Base-by-base conservation (phyloP, 2,113 vertebrate species). In the Pimephales promelas region DNA sequence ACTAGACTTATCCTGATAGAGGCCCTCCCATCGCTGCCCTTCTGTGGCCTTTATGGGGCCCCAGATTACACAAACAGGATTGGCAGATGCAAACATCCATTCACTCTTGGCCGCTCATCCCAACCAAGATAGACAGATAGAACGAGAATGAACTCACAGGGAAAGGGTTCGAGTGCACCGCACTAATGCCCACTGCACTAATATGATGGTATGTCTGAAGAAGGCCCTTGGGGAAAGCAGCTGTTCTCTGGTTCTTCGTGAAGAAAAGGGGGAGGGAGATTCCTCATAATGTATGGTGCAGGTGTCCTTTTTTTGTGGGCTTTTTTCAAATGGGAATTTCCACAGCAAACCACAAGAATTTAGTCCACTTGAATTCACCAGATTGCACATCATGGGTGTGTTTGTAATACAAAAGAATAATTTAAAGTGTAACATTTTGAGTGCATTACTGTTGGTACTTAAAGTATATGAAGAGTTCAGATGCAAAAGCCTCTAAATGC, bases 1-100 rank as follows among this genome's bases (percentile, higher is more conserved):
- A 90, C 89, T 91, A 89, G 90, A 89, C 88, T 92, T 90, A 93
- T 91, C 91, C 84, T 89, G 91, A 92, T 88, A 89, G 85, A 83
- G 75, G 83, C 82, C 87, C 83, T 59, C 66, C 84, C 84, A 87
- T 89, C 88, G 89, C 83, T 85, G 83, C 59, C 86, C 88, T 91
- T 89, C 86, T 83, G 86, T 88, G 88, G 85, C 85, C 85, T 91
- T 90, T 88, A 84, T 81, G 59, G 52, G 57, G 86, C 89, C 79
- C 88, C 83, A 26, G 2, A 66, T 89, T 90, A 82, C 82, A 85
- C 86, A 91, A 79, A 90, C 88, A 90, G 87, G 89, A 90, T 82
- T 81, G 73, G 83, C 79, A 66, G 64, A 83, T 72, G 86, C 88
- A 89, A 88, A 73, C 52, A 80, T 75, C 57, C 24, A 9, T 14